Base-by-base conservation (phyloP, 2,888 invertebrate species). In the Leucophenga maculata region DNA sequence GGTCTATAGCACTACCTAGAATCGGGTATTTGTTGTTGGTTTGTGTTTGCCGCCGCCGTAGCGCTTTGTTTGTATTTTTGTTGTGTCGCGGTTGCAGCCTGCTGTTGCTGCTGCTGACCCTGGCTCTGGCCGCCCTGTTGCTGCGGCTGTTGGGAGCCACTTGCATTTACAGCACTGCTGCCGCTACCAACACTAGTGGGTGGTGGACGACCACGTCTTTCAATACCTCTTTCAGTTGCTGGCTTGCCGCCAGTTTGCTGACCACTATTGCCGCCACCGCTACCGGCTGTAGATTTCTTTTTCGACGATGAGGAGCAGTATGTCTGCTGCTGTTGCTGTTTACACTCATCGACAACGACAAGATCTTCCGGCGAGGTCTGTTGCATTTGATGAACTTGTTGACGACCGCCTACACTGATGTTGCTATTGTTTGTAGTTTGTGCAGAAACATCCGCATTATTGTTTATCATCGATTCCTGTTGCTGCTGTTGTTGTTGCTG, bases 1-100 rank as follows among this genome's bases (percentile, higher is more conserved):
- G 62, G 11, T 75, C 78, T 76, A 81, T 82, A 86, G 85, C 89
- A 88, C 88, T 88, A 89, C 89, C 88, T 88, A 89, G 88, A 85
- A 85, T 88, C 88, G 74, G 89, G 88, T 79, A 88, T 85, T 85
- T 88, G 88, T 39, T 39, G 39, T 39, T 39, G 39, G 8, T 39
- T 39, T 39, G 39, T 39, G 86, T 88, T 88, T 84, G 88, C 81
- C 74, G 84, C 83, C 82, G 88, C 76, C 78, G 86, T 78, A 75
- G 82, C 75, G 78, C 75, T 82, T 69, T 84, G 85, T 79, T 88
- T 87, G 71, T 84, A 83, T 84, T 87, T 86, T 74, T 85, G 86
- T 76, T 86, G 84, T 69, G 79, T 69, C 50, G 74, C 68, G n/a
- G 67, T 59, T 11, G 57, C 60, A 26, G 75, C 69, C 22, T 44